Percentiles rank a stretch among this genome's conserved stretches.
Evolutionary conservation across 2,113 vertebrate genomes (phyloP).

Genomic region (Ailuropoda melanoleuca): DNA sequence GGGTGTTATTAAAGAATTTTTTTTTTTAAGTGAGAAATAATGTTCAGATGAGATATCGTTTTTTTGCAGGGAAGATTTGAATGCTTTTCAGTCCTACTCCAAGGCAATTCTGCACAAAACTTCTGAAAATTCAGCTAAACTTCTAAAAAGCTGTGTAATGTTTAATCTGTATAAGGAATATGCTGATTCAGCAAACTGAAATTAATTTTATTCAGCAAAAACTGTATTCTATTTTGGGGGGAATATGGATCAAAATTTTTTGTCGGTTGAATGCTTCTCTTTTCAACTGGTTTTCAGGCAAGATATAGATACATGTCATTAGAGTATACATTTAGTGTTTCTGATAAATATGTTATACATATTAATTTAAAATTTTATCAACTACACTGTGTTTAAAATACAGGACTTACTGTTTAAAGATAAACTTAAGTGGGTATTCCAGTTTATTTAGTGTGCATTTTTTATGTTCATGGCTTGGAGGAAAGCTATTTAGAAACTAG

Average conservation of each 20-base stretch:
- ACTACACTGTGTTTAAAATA: slow-evolving; percentile 36
- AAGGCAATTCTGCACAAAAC: slow-evolving; percentile 42
- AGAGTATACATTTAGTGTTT: background rate
- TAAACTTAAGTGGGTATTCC: slow-evolving; percentile 16
- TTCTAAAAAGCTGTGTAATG: slow-evolving; percentile 33
- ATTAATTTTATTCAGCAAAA: slow-evolving; percentile 42
- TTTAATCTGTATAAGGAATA: slow-evolving; percentile 56
- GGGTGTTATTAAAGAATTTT: background rate
- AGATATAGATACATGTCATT: background rate
- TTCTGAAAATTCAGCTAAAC: slow-evolving; percentile 45
- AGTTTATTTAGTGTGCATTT: background rate
- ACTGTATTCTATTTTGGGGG: background rate
- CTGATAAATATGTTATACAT: background rate
- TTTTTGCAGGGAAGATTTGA: slow-evolving; percentile 38
- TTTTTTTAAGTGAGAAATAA: slow-evolving; percentile 20
- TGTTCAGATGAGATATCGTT: slow-evolving; percentile 7
- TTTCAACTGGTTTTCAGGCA: slow-evolving; percentile 37
- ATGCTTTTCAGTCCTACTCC: slow-evolving; percentile 14
- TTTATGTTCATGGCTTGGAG: slow-evolving; percentile 44
- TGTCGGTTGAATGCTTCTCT: slow-evolving; percentile 26
- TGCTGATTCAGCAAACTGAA: slow-evolving; percentile 61
- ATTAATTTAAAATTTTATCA: background rate
- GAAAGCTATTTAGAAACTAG: slow-evolving; percentile 32
- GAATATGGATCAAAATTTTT: slow-evolving; percentile 10
- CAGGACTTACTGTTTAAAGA: slow-evolving; percentile 15